Evolutionary conservation across 2,797 vertebrate species (phyloP).

Genomic region (Rhinophrynus dorsalis): DNA sequence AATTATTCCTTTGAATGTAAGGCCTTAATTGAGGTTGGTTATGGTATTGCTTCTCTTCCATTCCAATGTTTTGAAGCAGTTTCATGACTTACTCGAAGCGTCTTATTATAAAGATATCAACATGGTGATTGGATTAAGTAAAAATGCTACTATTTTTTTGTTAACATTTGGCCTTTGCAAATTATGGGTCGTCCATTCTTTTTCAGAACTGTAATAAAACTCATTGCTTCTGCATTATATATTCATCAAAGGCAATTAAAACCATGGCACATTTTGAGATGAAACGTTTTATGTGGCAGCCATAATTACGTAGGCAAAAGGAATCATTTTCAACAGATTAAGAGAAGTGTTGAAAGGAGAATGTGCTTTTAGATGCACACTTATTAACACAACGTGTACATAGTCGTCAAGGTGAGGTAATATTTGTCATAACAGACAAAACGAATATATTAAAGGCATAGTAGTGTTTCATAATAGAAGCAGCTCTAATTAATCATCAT

Average conservation of each 20-base stretch:
- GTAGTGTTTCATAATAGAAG: no score
- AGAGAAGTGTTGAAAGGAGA: neutral
- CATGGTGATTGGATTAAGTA: neutral
- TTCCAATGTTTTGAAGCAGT: neutral
- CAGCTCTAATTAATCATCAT: no score
- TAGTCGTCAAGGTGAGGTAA: neutral
- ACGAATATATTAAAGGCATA: no score
- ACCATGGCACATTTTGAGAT: constrained; percentile 8
- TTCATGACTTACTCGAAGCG: neutral
- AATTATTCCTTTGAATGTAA: no score
- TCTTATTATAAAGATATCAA: neutral
- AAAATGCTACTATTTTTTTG: neutral
- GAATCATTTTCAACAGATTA: constrained; percentile 9
- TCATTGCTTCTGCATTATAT: constrained; percentile 9
- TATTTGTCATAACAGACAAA: neutral
- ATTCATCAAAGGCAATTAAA: constrained; percentile 28
- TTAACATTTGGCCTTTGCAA: constrained; percentile 1
- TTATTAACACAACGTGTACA: neutral
- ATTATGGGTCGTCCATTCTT: constrained; percentile 5
- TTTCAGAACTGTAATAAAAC: constrained; percentile 17
- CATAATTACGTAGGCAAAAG: neutral
- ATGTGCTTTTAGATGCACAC: neutral
- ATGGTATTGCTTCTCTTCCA: no score
- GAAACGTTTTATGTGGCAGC: constrained; percentile 4
- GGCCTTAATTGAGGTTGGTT: no score